These are phyloP conservation scores for Pogonognathellus flavescens DNA, from an alignment of 1,140 invertebrate species.

Conservation along the genomic window DNA sequence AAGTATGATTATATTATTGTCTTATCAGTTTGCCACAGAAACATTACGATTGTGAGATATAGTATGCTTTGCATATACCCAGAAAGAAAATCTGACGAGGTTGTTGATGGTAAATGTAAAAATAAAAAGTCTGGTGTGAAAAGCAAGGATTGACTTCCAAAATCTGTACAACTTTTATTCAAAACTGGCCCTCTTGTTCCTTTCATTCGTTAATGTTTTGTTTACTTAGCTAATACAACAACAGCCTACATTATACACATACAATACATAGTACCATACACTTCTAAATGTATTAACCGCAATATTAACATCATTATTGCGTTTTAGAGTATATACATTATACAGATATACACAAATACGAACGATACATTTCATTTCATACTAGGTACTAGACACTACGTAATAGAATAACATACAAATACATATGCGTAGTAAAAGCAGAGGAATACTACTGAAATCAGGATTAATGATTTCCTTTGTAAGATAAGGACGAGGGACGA, in stretches of 20 bases:
- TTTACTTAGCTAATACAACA: neutral
- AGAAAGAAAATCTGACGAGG: too few relatives aligned
- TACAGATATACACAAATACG: conserved; percentile 7
- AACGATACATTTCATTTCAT: conserved; percentile 15
- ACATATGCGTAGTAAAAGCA: neutral
- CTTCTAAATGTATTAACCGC: neutral
- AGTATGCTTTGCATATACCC: too few relatives aligned
- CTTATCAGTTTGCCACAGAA: too few relatives aligned
- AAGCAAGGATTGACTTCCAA: neutral
- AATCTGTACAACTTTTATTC: conserved; percentile 54
- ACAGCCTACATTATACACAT: neutral
- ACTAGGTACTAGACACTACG: conserved; percentile 3
- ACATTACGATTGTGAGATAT: too few relatives aligned
- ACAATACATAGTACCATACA: neutral
- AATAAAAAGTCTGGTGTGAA: neutral
- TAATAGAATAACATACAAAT: conserved; percentile 1
- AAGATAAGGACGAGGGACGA: conserved; percentile 20
- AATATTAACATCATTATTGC: neutral
- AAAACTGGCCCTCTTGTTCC: conserved; percentile 51
- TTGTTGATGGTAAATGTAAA: neutral
- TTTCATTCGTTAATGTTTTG: conserved; percentile 40
- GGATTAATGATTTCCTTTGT: conserved; percentile 5
- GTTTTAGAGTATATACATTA: neutral
- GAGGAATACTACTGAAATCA: neutral
- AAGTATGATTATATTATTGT: too few relatives aligned